Evolutionary conservation across 2,113 vertebrate genomes (phyloP).

Genomic region (Pelmatolapia mariae): DNA sequence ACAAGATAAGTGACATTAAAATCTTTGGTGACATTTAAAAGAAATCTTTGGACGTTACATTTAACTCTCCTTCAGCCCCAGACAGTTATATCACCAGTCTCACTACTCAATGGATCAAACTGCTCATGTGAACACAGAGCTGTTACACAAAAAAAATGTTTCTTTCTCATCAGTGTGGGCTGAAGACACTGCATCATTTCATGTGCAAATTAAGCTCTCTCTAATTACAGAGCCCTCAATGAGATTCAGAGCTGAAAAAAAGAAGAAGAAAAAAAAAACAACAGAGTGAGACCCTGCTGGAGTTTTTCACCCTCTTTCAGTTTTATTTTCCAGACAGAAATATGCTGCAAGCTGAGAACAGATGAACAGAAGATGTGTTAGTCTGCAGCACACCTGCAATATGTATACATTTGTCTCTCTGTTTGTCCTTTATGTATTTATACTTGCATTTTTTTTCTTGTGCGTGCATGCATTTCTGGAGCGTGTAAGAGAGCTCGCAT

Average conservation of each 20-base stretch:
- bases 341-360: neutral
- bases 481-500: neutral
- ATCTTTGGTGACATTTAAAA: too few relatives aligned
- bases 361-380: neutral
- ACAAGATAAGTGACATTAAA: neutral
- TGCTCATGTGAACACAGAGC: neutral
- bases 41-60: neutral
- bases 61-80: neutral
- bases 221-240: conserved; percentile 26
- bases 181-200: conserved; percentile 15
- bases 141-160: neutral
- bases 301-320: neutral
- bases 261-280: neutral
- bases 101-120: neutral
- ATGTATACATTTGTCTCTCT: neutral
- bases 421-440: neutral
- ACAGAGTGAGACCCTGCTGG: neutral
- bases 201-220: conserved; percentile 40
- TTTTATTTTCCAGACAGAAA: neutral
- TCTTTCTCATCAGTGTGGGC: conserved; percentile 3
- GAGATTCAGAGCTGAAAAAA: neutral
- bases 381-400: neutral
- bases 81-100: neutral
- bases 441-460: neutral
- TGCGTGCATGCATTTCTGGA: neutral